Conservation (phyloP, 2,797 vertebrate genomes). For the Coregonus ussuriensis region DNA sequence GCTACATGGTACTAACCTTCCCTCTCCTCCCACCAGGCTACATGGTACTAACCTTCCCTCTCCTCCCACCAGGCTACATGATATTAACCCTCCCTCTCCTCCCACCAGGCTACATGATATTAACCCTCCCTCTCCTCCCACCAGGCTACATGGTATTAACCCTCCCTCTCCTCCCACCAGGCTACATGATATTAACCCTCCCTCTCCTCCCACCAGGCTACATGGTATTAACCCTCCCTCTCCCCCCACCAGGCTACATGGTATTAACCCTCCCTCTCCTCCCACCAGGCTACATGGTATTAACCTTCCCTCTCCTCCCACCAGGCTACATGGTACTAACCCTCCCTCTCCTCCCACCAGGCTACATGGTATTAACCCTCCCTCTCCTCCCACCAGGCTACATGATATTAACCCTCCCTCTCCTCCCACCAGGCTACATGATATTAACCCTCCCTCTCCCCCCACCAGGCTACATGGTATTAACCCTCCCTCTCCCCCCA, state of each 20-base stretch:
- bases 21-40: conserved; percentile 49
- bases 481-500: too few relatives aligned
- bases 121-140: conserved; percentile 51
- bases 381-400: too few relatives aligned
- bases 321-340: conserved; percentile 85
- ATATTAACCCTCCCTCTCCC: too few relatives aligned
- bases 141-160: conserved; percentile 73
- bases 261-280: not conserved
- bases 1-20: not conserved
- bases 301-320: not conserved
- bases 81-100: not conserved
- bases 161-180: conserved; percentile 25
- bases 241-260: not conserved
- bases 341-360: too few relatives aligned
- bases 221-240: conserved; percentile 83
- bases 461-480: too few relatives aligned
- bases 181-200: conserved; percentile 63
- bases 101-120: conserved; percentile 88
- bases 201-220: conserved; percentile 68
- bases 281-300: not conserved
- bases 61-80: not conserved
- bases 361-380: too few relatives aligned
- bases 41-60: not conserved
- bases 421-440: not conserved
- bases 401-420: not conserved